Conservation (phyloP, 2,113 vertebrate genomes). For the Poeciliopsis prolifica region DNA sequence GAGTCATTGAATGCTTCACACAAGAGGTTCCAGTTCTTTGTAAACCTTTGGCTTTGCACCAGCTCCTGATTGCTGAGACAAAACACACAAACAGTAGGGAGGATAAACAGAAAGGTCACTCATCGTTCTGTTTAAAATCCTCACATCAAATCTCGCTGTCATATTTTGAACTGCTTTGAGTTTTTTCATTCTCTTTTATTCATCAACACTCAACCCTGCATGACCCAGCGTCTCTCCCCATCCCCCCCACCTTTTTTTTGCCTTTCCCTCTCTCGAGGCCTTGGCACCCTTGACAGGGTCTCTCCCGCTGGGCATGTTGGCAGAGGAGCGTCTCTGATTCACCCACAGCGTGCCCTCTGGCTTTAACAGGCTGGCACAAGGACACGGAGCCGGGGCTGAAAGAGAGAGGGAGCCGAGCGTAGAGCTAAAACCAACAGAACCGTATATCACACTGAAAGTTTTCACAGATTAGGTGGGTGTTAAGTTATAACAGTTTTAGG, state of each 20-base stretch:
- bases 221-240: neutral
- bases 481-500: slow-evolving; percentile 30
- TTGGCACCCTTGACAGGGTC: slow-evolving; percentile 66
- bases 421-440: slow-evolving; percentile 27
- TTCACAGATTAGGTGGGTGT: slow-evolving; percentile 14
- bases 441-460: slow-evolving; percentile 40
- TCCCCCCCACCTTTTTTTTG: neutral
- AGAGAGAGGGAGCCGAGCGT: slow-evolving; percentile 26
- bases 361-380: slow-evolving; percentile 67
- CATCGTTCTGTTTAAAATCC: neutral
- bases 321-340: slow-evolving; percentile 66
- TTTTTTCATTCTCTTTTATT: slow-evolving; percentile 8
- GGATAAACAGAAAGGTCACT: neutral
- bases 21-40: slow-evolving; percentile 34
- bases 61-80: slow-evolving; percentile 15
- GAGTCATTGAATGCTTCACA: slow-evolving; percentile 25
- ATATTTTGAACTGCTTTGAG: neutral
- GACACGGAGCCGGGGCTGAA: slow-evolving; percentile 52
- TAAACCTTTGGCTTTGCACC: slow-evolving; percentile 36
- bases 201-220: slow-evolving; percentile 8
- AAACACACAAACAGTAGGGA: slow-evolving; percentile 5
- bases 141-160: neutral
- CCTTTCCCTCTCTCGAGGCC: slow-evolving; percentile 59
- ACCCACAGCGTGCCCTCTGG: slow-evolving; percentile 75
- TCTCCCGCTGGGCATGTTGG: slow-evolving; percentile 66